Base-by-base conservation (phyloP, 2,113 vertebrate genomes). In the Sebastes fasciatus region DNA sequence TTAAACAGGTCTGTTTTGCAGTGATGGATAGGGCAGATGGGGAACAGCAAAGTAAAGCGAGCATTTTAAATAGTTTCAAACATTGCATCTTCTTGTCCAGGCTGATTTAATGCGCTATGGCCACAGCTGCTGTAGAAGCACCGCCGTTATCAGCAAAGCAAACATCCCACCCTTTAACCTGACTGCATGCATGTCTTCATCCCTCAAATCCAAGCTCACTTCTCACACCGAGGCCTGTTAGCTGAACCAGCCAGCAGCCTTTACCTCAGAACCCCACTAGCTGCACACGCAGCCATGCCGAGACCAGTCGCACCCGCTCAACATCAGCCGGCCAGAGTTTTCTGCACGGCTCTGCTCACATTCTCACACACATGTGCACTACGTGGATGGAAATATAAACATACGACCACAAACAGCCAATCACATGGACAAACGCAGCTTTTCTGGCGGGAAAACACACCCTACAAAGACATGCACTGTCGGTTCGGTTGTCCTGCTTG, bases 401-500 rank as follows among this genome's bases (percentile, higher is more conserved):
- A 14, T 40, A 58, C 1, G 17, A 16, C 5, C 4, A 1, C 67
- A 60, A 0, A 58, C 21, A 52, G 61, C 55, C 40, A 61, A 19
- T 72, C 61, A 17, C 66, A 11, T 1, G 51, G 14, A 34, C 34
- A 51, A 75, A 67, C 3, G 43, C 23, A 46, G 14, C 60, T 21
- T 74, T 9, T 40, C 19, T 2, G 8, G 21, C 2, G 8, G 69
- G 34, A 34, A 69, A 67, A 71, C 46, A 60, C 19, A 77, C 0
- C 72, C 14, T 26, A 42, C 26, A 42, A 43, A 85, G 42, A 69
- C 63, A 26, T 4, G 10, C 69, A 6, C 60, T 74, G 89, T 90
- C 89, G 75, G 83, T 77, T 74, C 11, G 40, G 75, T 43, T 83
- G 34, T 84, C 23, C 79, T 83, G 83, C 48, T 55, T 67, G 68